Percentiles rank a stretch among this genome's conserved stretches.
Conservation (phyloP, 2,797 vertebrate species). For the Platalea minor region DNA sequence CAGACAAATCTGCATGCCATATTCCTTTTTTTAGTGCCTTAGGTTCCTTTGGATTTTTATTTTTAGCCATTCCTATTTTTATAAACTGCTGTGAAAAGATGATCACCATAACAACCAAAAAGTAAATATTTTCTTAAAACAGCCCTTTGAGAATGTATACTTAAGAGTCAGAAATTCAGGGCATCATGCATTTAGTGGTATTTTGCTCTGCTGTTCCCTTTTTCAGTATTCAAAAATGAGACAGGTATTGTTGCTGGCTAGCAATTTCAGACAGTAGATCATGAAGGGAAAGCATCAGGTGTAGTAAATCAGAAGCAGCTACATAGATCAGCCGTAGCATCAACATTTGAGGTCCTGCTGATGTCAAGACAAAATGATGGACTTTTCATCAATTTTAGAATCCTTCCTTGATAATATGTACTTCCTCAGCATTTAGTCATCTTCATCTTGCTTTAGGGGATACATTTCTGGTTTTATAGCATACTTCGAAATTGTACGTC, state of each 20-base stretch:
- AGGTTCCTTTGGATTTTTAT: constrained; percentile 56
- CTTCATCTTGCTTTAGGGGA: background rate
- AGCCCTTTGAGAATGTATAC: constrained; percentile 31
- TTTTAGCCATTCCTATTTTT: constrained; percentile 70
- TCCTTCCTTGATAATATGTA: background rate
- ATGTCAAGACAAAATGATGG: background rate
- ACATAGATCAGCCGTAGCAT: background rate
- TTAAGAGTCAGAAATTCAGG: constrained; percentile 50
- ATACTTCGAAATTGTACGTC: background rate
- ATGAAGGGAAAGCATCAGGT: background rate
- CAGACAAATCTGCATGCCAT: constrained; percentile 63
- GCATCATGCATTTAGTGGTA: background rate
- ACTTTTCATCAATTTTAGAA: background rate
- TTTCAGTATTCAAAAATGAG: constrained; percentile 1
- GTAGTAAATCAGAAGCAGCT: background rate
- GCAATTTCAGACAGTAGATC: background rate
- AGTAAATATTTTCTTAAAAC: constrained; percentile 69
- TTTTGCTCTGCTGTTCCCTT: constrained; percentile 20
- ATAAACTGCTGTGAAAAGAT: constrained; percentile 57
- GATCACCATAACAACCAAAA: constrained; percentile 59
- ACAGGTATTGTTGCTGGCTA: background rate
- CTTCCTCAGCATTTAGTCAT: background rate
- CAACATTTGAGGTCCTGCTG: background rate
- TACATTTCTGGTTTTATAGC: background rate
- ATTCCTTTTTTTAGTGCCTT: constrained; percentile 67